A percentile compares a stretch with the other conserved stretches of the same genome.
These are phyloP conservation scores for Amphipoea oculea DNA, from an alignment of 2,888 invertebrate genomes.

Conservation along the genomic window DNA sequence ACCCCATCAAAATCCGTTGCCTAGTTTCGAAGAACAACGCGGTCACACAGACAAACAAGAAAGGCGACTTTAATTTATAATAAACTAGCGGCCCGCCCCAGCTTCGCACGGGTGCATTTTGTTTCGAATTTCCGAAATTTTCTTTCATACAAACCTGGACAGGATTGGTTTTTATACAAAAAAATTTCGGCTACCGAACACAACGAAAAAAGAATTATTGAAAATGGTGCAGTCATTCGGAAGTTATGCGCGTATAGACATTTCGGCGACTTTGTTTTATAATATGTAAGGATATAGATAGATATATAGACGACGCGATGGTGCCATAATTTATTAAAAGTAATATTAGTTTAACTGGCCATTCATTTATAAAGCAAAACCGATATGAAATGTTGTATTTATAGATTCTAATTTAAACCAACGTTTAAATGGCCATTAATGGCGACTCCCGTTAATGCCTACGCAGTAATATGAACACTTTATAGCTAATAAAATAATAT, in stretches of 20 bases:
- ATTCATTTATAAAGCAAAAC: not conserved
- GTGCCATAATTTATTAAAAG: constrained; percentile 23
- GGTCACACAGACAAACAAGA: not conserved
- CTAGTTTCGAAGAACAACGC: not conserved
- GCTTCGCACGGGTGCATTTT: too few species aligned
- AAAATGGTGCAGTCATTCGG: too few species aligned
- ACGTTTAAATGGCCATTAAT: constrained; percentile 1
- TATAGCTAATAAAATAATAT: constrained; percentile 15
- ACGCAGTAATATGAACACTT: constrained; percentile 5
- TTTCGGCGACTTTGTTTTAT: too few species aligned
- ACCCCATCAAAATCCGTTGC: not conserved
- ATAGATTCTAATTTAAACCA: constrained; percentile 14
- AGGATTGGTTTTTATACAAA: too few species aligned
- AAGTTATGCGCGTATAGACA: too few species aligned
- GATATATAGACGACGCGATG: not conserved
- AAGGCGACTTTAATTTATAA: too few species aligned
- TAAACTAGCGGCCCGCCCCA: too few species aligned
- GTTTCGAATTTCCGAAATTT: too few species aligned
- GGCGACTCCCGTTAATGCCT: constrained; percentile 18
- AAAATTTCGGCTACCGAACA: too few species aligned
- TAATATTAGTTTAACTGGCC: constrained; percentile 27
- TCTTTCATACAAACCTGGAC: too few species aligned
- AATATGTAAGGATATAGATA: not conserved
- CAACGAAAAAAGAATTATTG: too few species aligned
- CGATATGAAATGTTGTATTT: constrained; percentile 10